Percentiles rank a stretch among this genome's conserved stretches.
phyloP scores from a whole-genome alignment of 2,797 vertebrate species.

The Mastacembelus armatus region DNA sequence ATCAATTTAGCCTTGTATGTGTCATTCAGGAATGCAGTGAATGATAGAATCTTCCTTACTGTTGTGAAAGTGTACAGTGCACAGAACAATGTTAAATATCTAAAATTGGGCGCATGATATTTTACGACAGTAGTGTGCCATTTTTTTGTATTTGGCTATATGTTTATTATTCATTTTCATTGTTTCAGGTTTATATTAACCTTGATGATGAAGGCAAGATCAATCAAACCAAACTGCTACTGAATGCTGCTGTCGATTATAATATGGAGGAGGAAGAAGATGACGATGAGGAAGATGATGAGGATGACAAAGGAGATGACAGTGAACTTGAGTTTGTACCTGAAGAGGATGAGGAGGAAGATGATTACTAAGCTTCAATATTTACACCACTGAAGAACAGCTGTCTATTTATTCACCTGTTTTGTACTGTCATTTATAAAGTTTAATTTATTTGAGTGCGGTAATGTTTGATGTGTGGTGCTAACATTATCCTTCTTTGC shows the following conservation, averaged over 20 bases:
- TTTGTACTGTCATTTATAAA: conserved; percentile 53
- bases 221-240: conserved; percentile 92
- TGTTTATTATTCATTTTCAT: background rate
- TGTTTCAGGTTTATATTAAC: conserved; percentile 81
- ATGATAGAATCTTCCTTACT: too few species aligned
- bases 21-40: too few species aligned
- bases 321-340: conserved; percentile 75
- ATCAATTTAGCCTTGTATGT: background rate
- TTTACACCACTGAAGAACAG: conserved; percentile 50
- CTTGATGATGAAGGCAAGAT: conserved; percentile 94
- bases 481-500: conserved; percentile 48
- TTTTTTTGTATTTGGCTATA: too few species aligned
- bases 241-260: conserved; percentile 81
- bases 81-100: too few species aligned
- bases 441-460: conserved; percentile 76
- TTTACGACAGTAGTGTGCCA: too few species aligned
- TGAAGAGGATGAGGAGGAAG: conserved; percentile 80
- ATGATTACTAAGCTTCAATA: conserved; percentile 75
- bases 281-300: conserved; percentile 72
- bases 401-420: conserved; percentile 49
- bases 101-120: too few species aligned
- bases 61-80: too few species aligned
- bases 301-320: conserved; percentile 73
- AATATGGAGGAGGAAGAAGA: conserved; percentile 86
- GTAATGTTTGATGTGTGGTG: conserved; percentile 56